phyloP scores from a whole-genome alignment of 2,113 vertebrate species.

The Tupaia chinensis region DNA sequence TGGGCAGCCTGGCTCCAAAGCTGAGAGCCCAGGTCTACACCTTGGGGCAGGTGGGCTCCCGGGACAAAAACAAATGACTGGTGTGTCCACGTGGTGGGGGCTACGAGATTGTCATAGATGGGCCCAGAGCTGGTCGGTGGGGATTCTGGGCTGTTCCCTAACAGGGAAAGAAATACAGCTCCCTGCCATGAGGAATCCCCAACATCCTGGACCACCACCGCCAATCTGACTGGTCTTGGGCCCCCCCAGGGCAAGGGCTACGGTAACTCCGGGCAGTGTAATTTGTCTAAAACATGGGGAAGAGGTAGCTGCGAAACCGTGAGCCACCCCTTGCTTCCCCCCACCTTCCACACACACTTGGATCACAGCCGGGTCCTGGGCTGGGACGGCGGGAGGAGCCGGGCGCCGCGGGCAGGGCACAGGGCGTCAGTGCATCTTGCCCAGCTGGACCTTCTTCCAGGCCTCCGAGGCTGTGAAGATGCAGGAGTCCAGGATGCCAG shows the following conservation, averaged over 20 bases:
- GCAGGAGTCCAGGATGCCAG: conserved; percentile 98
- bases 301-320: conserved; percentile 83
- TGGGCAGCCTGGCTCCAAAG: conserved; percentile 4
- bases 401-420: conserved; percentile 75
- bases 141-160: conserved; percentile 70
- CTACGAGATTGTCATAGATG: conserved; percentile 73
- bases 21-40: not conserved
- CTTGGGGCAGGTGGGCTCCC: not conserved
- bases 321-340: conserved; percentile 53
- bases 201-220: conserved; percentile 46
- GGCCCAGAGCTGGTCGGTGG: not conserved
- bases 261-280: conserved; percentile 80
- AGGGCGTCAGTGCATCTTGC: conserved; percentile 93
- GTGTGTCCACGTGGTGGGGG: conserved; percentile 48
- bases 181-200: conserved; percentile 64
- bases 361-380: conserved; percentile 77
- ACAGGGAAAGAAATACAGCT: not conserved
- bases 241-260: conserved; percentile 70
- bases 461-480: conserved; percentile 99
- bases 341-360: not conserved
- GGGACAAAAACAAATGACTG: conserved; percentile 75
- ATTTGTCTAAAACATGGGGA: conserved; percentile 74
- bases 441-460: conserved; percentile 99
- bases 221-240: conserved; percentile 54
- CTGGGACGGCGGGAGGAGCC: conserved; percentile 83